These are phyloP conservation scores for Dendropsophus ebraccatus DNA, from an alignment of 2,113 vertebrate species.

Conservation along the genomic window DNA sequence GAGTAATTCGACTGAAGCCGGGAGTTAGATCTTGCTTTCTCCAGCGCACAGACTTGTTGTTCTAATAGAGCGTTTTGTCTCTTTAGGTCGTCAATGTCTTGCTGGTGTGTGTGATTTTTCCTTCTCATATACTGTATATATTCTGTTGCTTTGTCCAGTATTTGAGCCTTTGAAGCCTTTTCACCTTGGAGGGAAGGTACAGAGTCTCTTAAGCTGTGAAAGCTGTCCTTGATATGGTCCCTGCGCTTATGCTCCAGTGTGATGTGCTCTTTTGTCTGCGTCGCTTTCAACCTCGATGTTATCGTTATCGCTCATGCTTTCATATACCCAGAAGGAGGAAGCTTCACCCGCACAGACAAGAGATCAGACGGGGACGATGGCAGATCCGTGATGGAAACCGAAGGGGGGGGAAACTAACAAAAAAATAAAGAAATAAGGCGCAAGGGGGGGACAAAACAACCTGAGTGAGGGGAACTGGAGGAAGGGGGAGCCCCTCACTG, in stretches of 20 bases:
- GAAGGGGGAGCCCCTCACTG: conserved; percentile 16
- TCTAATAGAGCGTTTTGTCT: conserved; percentile 92
- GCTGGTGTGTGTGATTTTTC: conserved; percentile 98
- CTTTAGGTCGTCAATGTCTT: conserved; percentile 96
- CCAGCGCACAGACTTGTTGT: conserved; percentile 94
- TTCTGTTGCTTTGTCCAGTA: conserved; percentile 98
- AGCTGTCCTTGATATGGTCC: conserved; percentile 99
- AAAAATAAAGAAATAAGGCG: conserved; percentile 12
- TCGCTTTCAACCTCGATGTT: conserved; percentile 98
- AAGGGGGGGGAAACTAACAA: not conserved
- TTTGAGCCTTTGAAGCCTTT: conserved; percentile 97
- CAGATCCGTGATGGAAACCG: no score
- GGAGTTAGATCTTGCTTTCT: conserved; percentile 90
- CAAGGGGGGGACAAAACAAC: not conserved
- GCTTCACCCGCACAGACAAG: not conserved
- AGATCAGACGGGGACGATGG: not conserved
- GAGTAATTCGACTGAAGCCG: conserved; percentile 90
- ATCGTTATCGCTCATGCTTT: conserved; percentile 97
- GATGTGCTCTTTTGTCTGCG: conserved; percentile 96
- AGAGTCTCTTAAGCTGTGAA: conserved; percentile 93
- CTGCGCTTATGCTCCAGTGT: conserved; percentile 94
- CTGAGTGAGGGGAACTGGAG: not conserved
- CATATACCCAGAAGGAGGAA: conserved; percentile 62
- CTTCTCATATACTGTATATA: conserved; percentile 98
- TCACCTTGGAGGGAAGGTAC: conserved; percentile 95